Conservation (phyloP, 2,113 vertebrate species). For the Callithrix jacchus region DNA sequence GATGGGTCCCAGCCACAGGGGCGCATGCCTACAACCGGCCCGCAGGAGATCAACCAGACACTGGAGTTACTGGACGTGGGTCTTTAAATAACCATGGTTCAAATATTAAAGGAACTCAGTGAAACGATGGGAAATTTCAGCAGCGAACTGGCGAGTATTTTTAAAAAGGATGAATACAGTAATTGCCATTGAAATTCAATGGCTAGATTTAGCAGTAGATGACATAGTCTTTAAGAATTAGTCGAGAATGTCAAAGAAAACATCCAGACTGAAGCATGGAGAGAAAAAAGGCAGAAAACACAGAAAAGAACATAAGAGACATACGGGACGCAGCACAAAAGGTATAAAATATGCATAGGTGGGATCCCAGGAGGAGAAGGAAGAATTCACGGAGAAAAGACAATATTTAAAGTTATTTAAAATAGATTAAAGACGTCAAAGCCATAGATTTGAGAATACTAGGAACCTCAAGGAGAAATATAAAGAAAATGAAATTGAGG, state of each 20-base stretch:
- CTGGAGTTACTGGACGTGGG: background rate
- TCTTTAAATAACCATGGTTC: background rate
- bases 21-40: background rate
- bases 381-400: background rate
- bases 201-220: background rate
- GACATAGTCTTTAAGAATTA: background rate
- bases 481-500: background rate
- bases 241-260: background rate
- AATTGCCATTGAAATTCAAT: background rate
- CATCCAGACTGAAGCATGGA: background rate
- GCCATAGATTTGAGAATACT: background rate
- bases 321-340: background rate
- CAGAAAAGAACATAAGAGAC: background rate
- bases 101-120: background rate
- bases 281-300: background rate
- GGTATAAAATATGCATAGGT: background rate
- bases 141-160: background rate
- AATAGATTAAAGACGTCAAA: background rate
- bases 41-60: background rate
- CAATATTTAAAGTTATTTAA: slow-evolving; percentile 5
- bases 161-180: background rate
- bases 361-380: background rate
- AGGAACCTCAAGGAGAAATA: background rate
- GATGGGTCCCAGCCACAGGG: background rate
- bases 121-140: background rate